Base-by-base conservation (phyloP, 2,113 vertebrate species). In the Cebus imitator region DNA sequence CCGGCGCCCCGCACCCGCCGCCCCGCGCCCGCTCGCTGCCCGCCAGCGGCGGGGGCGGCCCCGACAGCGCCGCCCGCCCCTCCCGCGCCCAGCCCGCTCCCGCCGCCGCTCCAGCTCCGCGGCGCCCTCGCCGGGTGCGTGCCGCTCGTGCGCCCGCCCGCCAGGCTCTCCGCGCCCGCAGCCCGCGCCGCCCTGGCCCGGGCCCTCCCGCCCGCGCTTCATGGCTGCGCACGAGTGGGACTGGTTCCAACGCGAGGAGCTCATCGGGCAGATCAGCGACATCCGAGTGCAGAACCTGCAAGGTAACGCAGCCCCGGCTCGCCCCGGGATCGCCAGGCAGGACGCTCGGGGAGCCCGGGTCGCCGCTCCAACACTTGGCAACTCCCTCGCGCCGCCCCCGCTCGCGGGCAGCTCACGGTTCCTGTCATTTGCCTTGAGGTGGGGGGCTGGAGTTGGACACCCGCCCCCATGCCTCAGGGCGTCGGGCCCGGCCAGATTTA, bases 191-290 rank as follows among this genome's bases (percentile, higher is more conserved):
- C 93, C 79, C 84, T 92, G 94, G 86, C 70, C 75, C 79, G 61
- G 88, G 97, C 80, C 86, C 66, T 35, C 61, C 91, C 52, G 78
- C 57, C 83, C 61, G 89, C 89, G 92, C 98, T 98, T 96, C 98
- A 99, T 99, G 99, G 99, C 99, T 50, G 99, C 99, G 96, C 99
- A 99, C 98, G 99, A 99, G 92, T 99, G 99, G 99, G 99, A 99
- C 95, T 99, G 99, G 99, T 99, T 99, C 98, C 99, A 99, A 96
- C 99, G 99, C 70, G 99, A 99, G 98, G 99, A 99, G 98, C 98
- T 99, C 43, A 99, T 99, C 98, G 99, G 99, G 10, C 99, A 99
- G 97, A 99, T 99, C 98, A 99, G 99, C 99, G 99, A 99, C 99
- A 99, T 99, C 98, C 99, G 99, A 94, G 99, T 99, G 86, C 99